phyloP scores from a whole-genome alignment of 2,797 vertebrate genomes.

The Aldrovandia affinis region DNA sequence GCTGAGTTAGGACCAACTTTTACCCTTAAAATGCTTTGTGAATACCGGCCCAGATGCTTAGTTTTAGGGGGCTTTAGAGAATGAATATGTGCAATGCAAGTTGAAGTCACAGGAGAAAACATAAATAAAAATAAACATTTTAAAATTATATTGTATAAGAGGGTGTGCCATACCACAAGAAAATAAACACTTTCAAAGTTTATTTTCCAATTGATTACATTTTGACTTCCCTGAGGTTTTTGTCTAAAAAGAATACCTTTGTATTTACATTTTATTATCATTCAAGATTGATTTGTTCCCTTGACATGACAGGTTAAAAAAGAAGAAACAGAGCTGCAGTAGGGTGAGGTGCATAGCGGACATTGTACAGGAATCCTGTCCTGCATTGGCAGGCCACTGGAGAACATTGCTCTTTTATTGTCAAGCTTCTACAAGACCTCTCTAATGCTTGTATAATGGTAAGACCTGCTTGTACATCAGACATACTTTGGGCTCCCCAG shows the following conservation, averaged over 20 bases:
- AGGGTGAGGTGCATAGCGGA: neutral
- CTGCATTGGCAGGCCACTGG: neutral
- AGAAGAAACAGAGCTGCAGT: neutral
- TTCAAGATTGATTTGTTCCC: no score
- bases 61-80: no score
- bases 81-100: no score
- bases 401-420: constrained; percentile 5
- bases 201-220: neutral
- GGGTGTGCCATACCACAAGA: neutral
- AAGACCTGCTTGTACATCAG: constrained; percentile 60
- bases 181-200: neutral
- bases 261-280: no score
- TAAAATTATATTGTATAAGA: neutral
- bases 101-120: no score
- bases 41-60: no score
- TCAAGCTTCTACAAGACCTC: constrained; percentile 40
- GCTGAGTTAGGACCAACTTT: no score
- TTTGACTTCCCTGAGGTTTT: neutral
- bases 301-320: neutral
- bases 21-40: no score
- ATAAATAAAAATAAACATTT: neutral
- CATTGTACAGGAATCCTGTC: neutral
- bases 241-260: neutral
- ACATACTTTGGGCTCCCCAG: constrained; percentile 51
- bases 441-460: constrained; percentile 53